Evolutionary conservation across 2,113 vertebrate species (phyloP), one percentile per base, ranked within the genome.

Genomic region (Oreochromis aureus): DNA sequence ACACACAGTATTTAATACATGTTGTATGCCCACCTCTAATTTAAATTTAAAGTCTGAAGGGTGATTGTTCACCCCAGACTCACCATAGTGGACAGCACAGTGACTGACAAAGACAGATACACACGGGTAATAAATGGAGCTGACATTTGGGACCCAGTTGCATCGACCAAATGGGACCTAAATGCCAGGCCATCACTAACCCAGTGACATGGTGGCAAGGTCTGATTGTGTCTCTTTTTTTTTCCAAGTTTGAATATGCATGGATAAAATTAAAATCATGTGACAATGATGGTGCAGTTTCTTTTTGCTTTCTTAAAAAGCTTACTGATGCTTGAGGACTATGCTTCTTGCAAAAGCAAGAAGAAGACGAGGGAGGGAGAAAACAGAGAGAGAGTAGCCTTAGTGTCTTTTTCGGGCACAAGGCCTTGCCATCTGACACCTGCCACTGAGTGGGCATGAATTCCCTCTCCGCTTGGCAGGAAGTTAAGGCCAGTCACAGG

Each of bases 381-480:
- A 82, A 59, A 81, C 58, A 85, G 78, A 80, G 83, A 89, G 55
- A 95, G 92, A 96, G 92, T 92, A 76, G 90, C 83, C 94, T 91
- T 83, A 94, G 89, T 96, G 93, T 96, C 89, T 94, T 94, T 93
- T 92, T 91, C 51, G 90, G 94, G 92, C 95, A 94, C 90, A 90
- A 92, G 93, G 93, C 93, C 96, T 91, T 87, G 94, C 95, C 94
- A 95, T 96, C 94, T 96, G 94, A 95, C 94, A 96, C 95, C 96
- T 96, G 96, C 96, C 94, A 95, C 94, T 90, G 95, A 94, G 91
- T 91, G 94, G 94, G 94, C 94, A 94, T 85, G 79, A 84, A 94
- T 92, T 83, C 91, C 88, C 94, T 94, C 89, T 94, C 94, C 88
- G 87, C 86, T 96, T 95, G 95, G 95, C 95, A 96, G 95, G 96